Evolutionary conservation across 2,888 invertebrate species (phyloP).

Genomic region (Tinea semifulvella): DNA sequence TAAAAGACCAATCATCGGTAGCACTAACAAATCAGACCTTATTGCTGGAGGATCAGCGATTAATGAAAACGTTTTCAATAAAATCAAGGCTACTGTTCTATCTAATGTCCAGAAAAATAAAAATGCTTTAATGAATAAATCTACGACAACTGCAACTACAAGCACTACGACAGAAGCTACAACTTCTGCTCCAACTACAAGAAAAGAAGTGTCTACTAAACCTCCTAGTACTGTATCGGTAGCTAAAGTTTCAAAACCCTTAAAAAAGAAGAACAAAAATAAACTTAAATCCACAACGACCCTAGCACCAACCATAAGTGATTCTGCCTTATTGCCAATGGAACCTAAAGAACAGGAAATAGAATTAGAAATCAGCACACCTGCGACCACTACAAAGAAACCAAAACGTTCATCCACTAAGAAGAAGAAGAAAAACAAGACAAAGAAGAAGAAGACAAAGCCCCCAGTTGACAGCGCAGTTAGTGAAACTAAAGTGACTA

Average conservation of each 20-base stretch:
- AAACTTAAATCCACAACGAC: constrained; percentile 39
- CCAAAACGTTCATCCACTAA: constrained; percentile 50
- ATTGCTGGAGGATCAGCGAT: constrained; percentile 56
- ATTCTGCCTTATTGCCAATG: constrained; percentile 51
- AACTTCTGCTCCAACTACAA: constrained; percentile 14
- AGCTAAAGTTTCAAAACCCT: constrained; percentile 37
- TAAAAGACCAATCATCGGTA: constrained; percentile 51
- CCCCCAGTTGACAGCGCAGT: constrained; percentile 37
- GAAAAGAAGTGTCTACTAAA: constrained; percentile 33
- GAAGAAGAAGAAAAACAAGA: constrained; percentile 65
- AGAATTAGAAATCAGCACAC: constrained; percentile 56
- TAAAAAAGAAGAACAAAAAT: constrained; percentile 49
- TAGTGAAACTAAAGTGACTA: constrained; percentile 55
- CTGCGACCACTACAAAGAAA: constrained; percentile 55
- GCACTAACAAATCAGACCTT: constrained; percentile 55
- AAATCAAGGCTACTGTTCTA: constrained; percentile 69
- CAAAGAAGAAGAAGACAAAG: constrained; percentile 65
- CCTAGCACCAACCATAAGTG: constrained; percentile 33
- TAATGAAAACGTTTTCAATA: constrained; percentile 63
- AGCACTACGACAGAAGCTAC: constrained; percentile 32
- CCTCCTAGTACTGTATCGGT: constrained; percentile 26
- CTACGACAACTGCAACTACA: constrained; percentile 30
- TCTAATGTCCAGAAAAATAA: constrained; percentile 63
- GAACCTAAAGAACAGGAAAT: constrained; percentile 60
- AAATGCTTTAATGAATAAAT: constrained; percentile 32